Conservation (phyloP, 2,113 vertebrate genomes). For the Lasiurus borealis region DNA sequence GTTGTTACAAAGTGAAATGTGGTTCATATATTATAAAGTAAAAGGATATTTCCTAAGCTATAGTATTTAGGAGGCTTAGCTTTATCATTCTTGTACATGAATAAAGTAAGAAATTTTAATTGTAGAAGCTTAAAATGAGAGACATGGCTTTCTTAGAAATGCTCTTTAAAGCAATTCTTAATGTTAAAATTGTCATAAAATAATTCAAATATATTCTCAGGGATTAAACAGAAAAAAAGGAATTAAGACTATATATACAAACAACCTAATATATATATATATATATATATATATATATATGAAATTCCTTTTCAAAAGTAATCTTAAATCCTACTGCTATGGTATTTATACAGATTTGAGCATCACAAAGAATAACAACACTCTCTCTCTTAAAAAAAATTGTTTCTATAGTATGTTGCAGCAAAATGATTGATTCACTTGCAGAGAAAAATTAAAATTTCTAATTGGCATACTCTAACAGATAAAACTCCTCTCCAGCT, state of each 20-base stretch:
- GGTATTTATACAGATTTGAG: conserved; percentile 14
- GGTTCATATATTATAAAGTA: background rate
- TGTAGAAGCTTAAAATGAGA: conserved; percentile 7
- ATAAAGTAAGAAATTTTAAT: background rate
- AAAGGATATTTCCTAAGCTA: background rate
- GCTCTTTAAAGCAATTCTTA: background rate
- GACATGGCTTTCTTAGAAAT: conserved; percentile 4
- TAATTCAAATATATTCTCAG: background rate
- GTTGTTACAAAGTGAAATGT: background rate
- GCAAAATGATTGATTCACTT: conserved; percentile 64
- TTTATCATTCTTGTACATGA: background rate
- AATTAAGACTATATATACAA: conserved; percentile 61
- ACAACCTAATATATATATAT: conserved; percentile 63
- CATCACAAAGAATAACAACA: conserved; percentile 43
- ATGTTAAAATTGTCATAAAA: background rate
- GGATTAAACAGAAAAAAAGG: conserved; percentile 11
- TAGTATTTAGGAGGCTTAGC: background rate
- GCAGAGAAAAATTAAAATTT: conserved; percentile 65
- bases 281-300: conserved; percentile 60
- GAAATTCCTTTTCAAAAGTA: conserved; percentile 47
- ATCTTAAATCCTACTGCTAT: conserved; percentile 56
- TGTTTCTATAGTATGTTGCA: conserved; percentile 58
- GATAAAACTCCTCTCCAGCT: background rate
- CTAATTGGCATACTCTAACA: conserved; percentile 1
- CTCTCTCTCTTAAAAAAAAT: conserved; percentile 67